Evolutionary conservation across 2,888 invertebrate species (phyloP).

Genomic region (Chouioia cunea): DNA sequence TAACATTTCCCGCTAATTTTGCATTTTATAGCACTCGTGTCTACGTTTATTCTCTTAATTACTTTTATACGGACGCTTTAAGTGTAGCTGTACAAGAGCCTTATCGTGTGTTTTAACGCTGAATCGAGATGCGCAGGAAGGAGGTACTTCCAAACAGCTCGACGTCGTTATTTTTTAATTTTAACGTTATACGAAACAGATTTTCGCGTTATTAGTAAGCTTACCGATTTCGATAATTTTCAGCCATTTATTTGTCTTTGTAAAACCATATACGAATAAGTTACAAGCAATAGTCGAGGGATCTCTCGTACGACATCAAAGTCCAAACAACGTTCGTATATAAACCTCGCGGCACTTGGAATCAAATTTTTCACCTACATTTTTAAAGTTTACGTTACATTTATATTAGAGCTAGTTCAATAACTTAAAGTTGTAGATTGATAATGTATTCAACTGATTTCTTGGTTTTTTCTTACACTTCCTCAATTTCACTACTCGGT

Average conservation of each 20-base stretch:
- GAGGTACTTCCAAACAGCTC: too few relatives aligned
- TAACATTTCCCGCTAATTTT: slow-evolving; percentile 1
- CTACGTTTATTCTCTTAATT: too few relatives aligned
- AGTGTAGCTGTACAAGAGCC: too few relatives aligned
- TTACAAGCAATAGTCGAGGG: too few relatives aligned
- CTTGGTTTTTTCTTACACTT: slow-evolving; percentile 57
- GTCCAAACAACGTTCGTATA: too few relatives aligned
- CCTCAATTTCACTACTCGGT: slow-evolving; percentile 15
- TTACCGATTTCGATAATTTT: too few relatives aligned
- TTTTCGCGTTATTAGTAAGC: not conserved
- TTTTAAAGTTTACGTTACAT: not conserved
- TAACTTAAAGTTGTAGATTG: slow-evolving; percentile 47
- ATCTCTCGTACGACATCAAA: too few relatives aligned
- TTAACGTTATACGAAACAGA: not conserved
- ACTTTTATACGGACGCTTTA: too few relatives aligned
- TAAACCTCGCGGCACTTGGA: slow-evolving; percentile 31
- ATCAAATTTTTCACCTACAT: not conserved
- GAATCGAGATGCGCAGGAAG: too few relatives aligned
- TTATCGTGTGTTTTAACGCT: too few relatives aligned
- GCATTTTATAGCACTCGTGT: not conserved
- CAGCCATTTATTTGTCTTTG: too few relatives aligned
- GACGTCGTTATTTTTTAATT: not conserved
- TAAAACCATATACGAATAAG: too few relatives aligned
- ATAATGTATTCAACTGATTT: slow-evolving; percentile 66
- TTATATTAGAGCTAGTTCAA: not conserved